Percentiles rank a stretch among this genome's conserved stretches.
phyloP scores from a whole-genome alignment of 2,888 invertebrate genomes.

The Leptinotarsa rubiginosa region DNA sequence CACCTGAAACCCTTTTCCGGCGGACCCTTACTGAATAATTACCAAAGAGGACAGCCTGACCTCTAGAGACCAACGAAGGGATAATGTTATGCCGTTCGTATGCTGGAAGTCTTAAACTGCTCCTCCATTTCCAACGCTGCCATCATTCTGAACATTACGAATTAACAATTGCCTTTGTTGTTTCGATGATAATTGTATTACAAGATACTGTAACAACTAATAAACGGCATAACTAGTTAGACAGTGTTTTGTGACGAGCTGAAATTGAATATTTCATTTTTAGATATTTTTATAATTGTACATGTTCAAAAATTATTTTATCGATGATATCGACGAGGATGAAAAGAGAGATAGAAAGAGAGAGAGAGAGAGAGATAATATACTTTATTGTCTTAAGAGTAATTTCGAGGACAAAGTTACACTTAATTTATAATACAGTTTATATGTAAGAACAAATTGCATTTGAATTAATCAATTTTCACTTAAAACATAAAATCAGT shows the following conservation, averaged over 20 bases:
- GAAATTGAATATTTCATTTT: no score
- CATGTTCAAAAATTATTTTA: no score
- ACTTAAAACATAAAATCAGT: no score
- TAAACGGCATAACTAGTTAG: neutral
- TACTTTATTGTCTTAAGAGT: no score
- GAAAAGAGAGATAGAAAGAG: no score
- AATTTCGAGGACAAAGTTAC: no score
- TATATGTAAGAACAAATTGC: no score
- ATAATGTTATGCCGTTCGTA: slow-evolving; percentile 53
- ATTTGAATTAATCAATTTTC: no score
- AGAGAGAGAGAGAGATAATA: no score
- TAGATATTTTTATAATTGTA: no score
- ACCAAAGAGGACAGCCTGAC: slow-evolving; percentile 61
- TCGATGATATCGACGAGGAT: no score
- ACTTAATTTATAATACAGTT: no score
- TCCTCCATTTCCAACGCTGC: slow-evolving; percentile 37
- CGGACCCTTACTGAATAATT: slow-evolving; percentile 64
- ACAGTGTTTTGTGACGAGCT: neutral
- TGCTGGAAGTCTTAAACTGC: slow-evolving; percentile 29
- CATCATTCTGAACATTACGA: slow-evolving; percentile 26
- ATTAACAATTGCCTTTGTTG: slow-evolving; percentile 33
- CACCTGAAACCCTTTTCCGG: slow-evolving; percentile 45
- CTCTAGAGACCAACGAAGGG: slow-evolving; percentile 63
- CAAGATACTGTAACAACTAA: neutral
- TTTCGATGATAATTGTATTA: slow-evolving; percentile 28